phyloP scores from a whole-genome alignment of 2,888 invertebrate genomes.

The Lithophane leautieri region DNA sequence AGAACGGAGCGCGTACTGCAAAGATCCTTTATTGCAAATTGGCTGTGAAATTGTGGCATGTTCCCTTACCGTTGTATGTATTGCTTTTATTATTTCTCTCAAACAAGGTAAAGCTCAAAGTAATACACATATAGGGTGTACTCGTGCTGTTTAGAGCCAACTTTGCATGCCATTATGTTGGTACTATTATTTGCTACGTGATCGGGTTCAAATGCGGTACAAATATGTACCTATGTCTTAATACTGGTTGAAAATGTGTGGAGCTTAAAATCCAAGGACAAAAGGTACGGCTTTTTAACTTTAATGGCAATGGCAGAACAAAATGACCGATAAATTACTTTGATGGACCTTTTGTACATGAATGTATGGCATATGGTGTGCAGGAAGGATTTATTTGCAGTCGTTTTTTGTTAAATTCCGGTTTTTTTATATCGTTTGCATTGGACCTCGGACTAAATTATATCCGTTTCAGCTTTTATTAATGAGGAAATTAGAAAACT shows the following conservation, averaged over 20 bases:
- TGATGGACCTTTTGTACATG: conserved; percentile 46
- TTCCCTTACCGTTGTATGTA: conserved; percentile 53
- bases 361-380: conserved; percentile 8
- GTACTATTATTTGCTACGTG: conserved; percentile 46
- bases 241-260: conserved; percentile 29
- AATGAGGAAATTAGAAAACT: background rate
- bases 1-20: conserved; percentile 54
- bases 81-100: conserved; percentile 58
- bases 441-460: background rate
- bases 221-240: conserved; percentile 23
- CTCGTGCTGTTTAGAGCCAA: conserved; percentile 53
- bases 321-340: conserved; percentile 44
- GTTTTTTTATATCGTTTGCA: too few relatives aligned
- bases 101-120: conserved; percentile 49
- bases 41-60: conserved; percentile 67
- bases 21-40: conserved; percentile 69
- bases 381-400: background rate
- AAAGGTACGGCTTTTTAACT: conserved; percentile 22
- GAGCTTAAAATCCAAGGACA: conserved; percentile 40
- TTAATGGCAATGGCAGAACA: conserved; percentile 20
- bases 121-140: conserved; percentile 50
- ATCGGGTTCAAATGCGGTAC: conserved; percentile 29
- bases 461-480: background rate
- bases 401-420: too few relatives aligned
- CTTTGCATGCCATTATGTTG: conserved; percentile 57